Evolutionary conservation across 64 coral and sea anemone genomes (phyloP), one percentile per base, ranked within the genome.

Genomic region (Montipora foliosa): DNA sequence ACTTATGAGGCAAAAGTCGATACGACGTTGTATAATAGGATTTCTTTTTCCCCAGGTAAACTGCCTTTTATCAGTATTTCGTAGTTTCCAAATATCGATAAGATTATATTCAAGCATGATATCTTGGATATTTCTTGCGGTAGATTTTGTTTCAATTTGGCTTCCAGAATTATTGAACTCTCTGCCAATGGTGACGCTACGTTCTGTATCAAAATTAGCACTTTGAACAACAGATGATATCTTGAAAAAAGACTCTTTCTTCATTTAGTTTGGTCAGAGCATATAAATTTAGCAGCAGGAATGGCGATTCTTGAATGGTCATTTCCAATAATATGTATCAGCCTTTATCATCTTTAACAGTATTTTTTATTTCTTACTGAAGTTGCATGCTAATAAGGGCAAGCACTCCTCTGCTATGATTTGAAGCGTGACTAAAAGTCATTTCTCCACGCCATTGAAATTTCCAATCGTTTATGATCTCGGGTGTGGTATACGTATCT

Each of bases 401-500:
- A 17, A 87, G 87, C 51, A 24, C 72, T 55, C 87, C 15, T 76
- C 70, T 77, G 7, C 71, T 61, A 45, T 89, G 88, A 16, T 89
- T 89, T 50, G 74, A 78, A 62, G 55, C 74, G 8, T 89, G 75
- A 37, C 74, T 60, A 79, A 79, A 89, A 78, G 61, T 55, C 86
- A 88, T 75, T 13, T 88, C 74, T 29, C 86, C 86, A 62, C 13
- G 70, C 86, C 86, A 88, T 20, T 88, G 85, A 75, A 72, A 73
- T 88, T 71, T 88, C 85, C 85, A 88, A 22, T 87, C 83, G 46
- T 15, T 69, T 25, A 68, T 72, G 9, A 87, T 87, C 44, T 87
- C 66, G 29, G 83, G 60, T 47, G 83, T 72, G 46, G 24, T 87
- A 47, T 72, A 87, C 20, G 83, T 87, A n/a, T 87, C 67, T 87